Conservation (phyloP, 2,888 invertebrate species). For the Limenitis camilla region DNA sequence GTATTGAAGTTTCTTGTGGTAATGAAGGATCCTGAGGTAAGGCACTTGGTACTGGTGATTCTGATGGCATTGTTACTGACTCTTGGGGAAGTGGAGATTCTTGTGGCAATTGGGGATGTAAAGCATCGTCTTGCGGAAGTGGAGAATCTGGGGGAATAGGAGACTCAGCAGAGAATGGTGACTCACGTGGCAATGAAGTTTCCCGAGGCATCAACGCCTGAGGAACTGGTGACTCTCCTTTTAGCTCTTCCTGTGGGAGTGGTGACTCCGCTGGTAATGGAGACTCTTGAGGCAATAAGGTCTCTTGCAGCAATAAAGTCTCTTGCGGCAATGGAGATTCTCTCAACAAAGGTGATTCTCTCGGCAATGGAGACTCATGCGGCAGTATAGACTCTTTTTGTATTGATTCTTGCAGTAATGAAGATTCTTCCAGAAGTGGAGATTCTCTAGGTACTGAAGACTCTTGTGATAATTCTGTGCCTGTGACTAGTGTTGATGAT, state of each 20-base stretch:
- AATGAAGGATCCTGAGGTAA: constrained; percentile 23
- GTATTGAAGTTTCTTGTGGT: constrained; percentile 35
- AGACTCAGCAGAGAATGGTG: constrained; percentile 33
- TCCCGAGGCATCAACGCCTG: constrained; percentile 31
- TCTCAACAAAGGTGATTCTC: constrained; percentile 30
- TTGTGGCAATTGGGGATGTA: constrained; percentile 28
- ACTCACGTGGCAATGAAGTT: constrained; percentile 21
- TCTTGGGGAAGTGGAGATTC: constrained; percentile 23
- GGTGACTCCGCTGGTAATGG: constrained; percentile 29
- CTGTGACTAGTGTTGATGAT: constrained; percentile 4
- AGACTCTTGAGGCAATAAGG: constrained; percentile 28
- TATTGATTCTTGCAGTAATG: constrained; percentile 27
- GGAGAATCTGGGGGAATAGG: constrained; percentile 26
- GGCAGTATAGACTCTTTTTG: constrained; percentile 29
- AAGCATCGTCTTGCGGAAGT: constrained; percentile 23
- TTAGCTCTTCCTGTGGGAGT: constrained; percentile 9
- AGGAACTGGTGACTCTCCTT: not conserved
- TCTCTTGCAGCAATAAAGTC: constrained; percentile 32
- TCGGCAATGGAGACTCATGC: constrained; percentile 29
- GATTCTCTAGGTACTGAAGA: constrained; percentile 29
- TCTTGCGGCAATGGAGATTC: constrained; percentile 33
- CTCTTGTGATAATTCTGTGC: constrained; percentile 12
- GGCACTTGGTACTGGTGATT: constrained; percentile 3
- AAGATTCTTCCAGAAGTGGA: constrained; percentile 27
- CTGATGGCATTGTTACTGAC: constrained; percentile 16